These are phyloP conservation scores for Bufo gargarizans DNA, from an alignment of 2,113 vertebrate genomes.

Conservation along the genomic window DNA sequence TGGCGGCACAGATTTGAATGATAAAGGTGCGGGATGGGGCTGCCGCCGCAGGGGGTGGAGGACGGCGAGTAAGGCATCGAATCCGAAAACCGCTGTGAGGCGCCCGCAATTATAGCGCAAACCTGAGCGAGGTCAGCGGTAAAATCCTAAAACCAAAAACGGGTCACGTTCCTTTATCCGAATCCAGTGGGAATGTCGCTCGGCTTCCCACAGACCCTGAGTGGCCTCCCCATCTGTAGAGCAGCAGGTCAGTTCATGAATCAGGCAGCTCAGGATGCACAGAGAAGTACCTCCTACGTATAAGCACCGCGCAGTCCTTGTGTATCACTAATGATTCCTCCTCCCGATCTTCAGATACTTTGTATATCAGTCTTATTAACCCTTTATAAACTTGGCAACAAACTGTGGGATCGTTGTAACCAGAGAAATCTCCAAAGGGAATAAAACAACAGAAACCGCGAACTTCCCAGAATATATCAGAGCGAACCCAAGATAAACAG, in stretches of 20 bases:
- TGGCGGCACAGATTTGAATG: not conserved
- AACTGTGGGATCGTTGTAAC: not conserved
- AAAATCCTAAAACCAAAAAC: not conserved
- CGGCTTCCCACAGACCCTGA: not conserved
- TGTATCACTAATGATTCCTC: too few species aligned
- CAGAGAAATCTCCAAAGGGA: conserved; percentile 12
- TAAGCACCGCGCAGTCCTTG: too few species aligned
- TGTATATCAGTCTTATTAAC: not conserved
- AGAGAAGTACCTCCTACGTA: not conserved
- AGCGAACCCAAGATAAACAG: conserved; percentile 42
- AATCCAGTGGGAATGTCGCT: not conserved
- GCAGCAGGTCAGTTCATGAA: not conserved
- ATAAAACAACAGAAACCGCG: not conserved
- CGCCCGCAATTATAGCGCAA: too few species aligned
- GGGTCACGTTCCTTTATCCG: not conserved
- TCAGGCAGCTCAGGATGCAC: not conserved
- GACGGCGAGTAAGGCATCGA: too few species aligned
- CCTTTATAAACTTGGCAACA: not conserved
- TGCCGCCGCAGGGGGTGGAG: too few species aligned
- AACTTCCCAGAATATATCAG: conserved; percentile 38
- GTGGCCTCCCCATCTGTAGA: not conserved
- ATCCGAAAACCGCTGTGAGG: too few species aligned
- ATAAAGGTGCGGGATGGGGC: not conserved
- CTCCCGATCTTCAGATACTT: not conserved
- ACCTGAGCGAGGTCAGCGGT: not conserved